Conservation (phyloP, 2,888 invertebrate species). For the Acanthosepion esculentum region DNA sequence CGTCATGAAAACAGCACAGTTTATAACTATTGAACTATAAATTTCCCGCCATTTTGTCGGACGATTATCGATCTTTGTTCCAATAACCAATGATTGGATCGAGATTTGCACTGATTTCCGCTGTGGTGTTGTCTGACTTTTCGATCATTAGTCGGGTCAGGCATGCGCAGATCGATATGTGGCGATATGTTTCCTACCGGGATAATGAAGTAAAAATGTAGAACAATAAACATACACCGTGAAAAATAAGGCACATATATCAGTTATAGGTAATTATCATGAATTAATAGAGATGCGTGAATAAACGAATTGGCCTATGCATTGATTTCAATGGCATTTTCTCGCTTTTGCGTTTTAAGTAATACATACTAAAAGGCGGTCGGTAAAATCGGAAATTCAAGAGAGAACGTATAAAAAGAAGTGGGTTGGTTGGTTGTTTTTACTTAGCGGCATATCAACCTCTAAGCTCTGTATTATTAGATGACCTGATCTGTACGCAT, state of each 20-base stretch:
- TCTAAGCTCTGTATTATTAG: not conserved
- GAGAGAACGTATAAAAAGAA: too few relatives aligned
- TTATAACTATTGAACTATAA: not conserved
- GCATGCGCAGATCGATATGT: not conserved
- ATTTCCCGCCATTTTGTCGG: not conserved
- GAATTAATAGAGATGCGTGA: not conserved
- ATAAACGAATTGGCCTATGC: not conserved
- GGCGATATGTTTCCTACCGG: not conserved
- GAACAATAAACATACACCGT: not conserved
- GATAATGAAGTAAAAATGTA: not conserved
- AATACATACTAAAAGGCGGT: too few relatives aligned
- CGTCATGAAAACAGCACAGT: not conserved
- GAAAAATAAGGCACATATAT: not conserved
- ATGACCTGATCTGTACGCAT: not conserved
- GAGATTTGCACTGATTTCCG: constrained; percentile 23
- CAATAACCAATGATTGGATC: constrained; percentile 9
- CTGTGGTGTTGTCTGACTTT: not conserved
- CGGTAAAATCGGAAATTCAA: too few relatives aligned
- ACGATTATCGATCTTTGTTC: not conserved
- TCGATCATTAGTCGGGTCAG: constrained; percentile 13
- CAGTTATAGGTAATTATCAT: not conserved
- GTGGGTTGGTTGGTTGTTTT: too few relatives aligned
- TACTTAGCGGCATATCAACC: too few relatives aligned
- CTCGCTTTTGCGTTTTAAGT: not conserved
- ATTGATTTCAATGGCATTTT: not conserved